These are phyloP conservation scores for Phaethon lepturus DNA, from an alignment of 2,113 vertebrate species.

Conservation along the genomic window DNA sequence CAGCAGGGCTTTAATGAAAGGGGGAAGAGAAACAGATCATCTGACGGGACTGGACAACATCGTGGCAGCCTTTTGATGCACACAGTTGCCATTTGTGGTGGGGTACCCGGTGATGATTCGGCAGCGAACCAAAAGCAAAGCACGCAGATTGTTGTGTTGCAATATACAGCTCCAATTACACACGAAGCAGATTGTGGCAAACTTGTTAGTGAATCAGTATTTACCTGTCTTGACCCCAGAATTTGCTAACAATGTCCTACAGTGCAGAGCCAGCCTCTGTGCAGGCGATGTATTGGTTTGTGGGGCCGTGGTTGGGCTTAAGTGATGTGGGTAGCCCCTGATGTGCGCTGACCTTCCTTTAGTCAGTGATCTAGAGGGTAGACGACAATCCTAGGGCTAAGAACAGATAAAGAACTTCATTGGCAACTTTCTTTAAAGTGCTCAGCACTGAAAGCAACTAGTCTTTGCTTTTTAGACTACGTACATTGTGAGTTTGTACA, in stretches of 20 bases:
- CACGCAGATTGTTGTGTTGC: too few species aligned
- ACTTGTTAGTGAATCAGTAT: fast-evolving
- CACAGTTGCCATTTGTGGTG: neutral
- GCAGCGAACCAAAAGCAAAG: neutral
- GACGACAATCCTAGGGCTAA: neutral
- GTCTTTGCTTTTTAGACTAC: neutral
- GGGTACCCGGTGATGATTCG: neutral
- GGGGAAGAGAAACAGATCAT: neutral
- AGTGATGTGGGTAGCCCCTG: fast-evolving
- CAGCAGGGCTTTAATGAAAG: neutral
- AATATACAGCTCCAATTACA: too few species aligned
- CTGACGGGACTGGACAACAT: neutral
- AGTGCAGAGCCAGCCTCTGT: neutral
- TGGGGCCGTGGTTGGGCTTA: fast-evolving
- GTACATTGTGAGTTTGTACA: neutral
- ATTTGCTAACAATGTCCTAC: neutral
- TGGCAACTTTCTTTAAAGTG: neutral
- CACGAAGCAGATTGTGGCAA: neutral
- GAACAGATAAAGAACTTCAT: neutral
- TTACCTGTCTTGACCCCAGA: neutral
- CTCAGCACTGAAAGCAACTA: neutral
- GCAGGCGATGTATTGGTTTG: fast-evolving
- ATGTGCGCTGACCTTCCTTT: neutral
- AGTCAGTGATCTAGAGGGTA: too few species aligned
- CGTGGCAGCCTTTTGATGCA: neutral